phyloP scores from a whole-genome alignment of 1,140 invertebrate genomes.

The Nymphalis io region DNA sequence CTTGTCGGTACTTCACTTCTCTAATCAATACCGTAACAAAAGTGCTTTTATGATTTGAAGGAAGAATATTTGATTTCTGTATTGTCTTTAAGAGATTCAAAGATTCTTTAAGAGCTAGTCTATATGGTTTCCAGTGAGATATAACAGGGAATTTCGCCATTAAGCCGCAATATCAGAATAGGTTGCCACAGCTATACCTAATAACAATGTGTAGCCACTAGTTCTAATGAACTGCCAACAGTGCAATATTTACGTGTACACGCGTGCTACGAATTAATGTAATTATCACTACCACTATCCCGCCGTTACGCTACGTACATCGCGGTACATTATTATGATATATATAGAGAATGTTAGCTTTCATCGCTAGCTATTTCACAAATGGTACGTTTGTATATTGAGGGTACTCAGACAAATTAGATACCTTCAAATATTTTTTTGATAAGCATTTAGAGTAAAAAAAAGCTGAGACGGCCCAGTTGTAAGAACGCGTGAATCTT shows the following conservation, averaged over 20 bases:
- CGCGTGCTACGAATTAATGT: constrained; percentile 23
- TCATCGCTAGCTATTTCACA: not conserved
- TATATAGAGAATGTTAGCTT: constrained; percentile 1
- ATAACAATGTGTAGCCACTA: constrained; percentile 15
- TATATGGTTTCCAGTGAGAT: too few species aligned
- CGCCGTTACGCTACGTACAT: not conserved
- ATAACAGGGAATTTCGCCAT: not conserved
- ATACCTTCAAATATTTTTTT: not conserved
- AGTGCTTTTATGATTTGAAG: too few species aligned
- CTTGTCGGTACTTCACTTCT: too few species aligned
- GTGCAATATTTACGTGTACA: constrained; percentile 18
- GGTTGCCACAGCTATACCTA: not conserved
- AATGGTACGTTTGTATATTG: not conserved
- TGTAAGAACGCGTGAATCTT: too few species aligned
- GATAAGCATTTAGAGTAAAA: too few species aligned
- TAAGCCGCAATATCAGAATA: not conserved
- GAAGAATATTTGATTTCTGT: too few species aligned
- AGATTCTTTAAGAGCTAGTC: too few species aligned
- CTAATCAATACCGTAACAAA: too few species aligned
- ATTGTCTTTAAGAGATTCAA: too few species aligned
- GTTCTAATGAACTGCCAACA: constrained; percentile 27
- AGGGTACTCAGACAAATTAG: not conserved
- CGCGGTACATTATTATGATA: constrained; percentile 4
- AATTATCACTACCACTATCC: constrained; percentile 12
- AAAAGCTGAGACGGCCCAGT: too few species aligned